Conservation (phyloP, 2,888 invertebrate species). For the Folsomia manolachei region DNA sequence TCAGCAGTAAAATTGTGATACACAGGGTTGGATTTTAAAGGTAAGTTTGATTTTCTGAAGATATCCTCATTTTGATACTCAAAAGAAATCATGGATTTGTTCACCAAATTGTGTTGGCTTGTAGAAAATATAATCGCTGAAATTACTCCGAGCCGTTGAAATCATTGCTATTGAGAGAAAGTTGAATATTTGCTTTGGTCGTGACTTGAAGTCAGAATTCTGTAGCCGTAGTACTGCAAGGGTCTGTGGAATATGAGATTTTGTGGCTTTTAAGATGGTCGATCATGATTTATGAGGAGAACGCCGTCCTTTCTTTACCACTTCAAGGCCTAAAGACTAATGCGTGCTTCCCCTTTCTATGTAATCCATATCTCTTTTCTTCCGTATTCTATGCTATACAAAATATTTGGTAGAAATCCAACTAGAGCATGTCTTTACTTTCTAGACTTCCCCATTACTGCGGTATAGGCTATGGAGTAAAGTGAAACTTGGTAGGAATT, state of each 20-base stretch:
- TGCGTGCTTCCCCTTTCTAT: neutral
- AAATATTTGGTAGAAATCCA: conserved; percentile 18
- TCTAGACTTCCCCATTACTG: no score
- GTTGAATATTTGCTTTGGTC: no score
- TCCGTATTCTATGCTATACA: conserved; percentile 16
- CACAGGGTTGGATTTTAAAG: no score
- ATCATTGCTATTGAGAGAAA: no score
- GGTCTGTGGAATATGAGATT: neutral
- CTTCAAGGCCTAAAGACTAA: neutral
- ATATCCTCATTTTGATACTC: no score
- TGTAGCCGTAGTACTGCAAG: neutral
- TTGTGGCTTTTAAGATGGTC: conserved; percentile 21
- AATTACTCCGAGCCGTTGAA: no score
- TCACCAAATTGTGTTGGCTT: no score
- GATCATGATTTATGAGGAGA: conserved; percentile 32
- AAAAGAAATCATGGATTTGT: no score
- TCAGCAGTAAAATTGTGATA: no score
- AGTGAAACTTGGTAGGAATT: conserved; percentile 12
- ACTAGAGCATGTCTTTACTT: conserved; percentile 11
- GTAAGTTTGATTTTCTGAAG: no score
- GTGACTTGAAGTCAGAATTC: no score
- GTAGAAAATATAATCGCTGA: no score
- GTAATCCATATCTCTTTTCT: neutral
- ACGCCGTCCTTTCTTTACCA: neutral
- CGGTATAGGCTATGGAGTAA: conserved; percentile 13